A percentile compares a stretch with the other conserved stretches of the same genome.
phyloP scores from a whole-genome alignment of 2,113 vertebrate genomes.

The Amphilophus citrinellus region DNA sequence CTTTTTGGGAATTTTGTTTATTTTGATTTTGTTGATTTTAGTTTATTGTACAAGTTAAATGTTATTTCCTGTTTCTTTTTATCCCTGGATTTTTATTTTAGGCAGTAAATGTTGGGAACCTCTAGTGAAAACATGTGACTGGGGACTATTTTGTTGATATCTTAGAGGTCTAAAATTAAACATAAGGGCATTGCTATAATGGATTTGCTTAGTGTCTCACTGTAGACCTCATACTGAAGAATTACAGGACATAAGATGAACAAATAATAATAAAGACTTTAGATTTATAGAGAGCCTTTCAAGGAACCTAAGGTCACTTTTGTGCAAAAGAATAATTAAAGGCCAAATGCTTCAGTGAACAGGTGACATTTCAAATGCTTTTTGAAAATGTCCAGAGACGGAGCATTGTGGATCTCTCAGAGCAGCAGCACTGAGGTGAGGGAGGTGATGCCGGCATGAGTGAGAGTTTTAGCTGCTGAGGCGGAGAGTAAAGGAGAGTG shows the following conservation, averaged over 20 bases:
- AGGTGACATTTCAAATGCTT: not conserved
- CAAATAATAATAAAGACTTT: too few species aligned
- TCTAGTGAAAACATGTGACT: not conserved
- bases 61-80: not conserved
- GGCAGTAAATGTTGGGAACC: not conserved
- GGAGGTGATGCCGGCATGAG: not conserved
- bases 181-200: accelerated
- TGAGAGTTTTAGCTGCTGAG: not conserved
- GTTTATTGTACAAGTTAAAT: not conserved
- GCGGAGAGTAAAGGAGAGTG: not conserved
- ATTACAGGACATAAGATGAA: not conserved
- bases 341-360: not conserved
- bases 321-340: not conserved
- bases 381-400: not conserved
- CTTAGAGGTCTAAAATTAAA: not conserved
- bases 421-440: accelerated
- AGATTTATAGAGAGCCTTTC: not conserved
- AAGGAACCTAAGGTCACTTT: not conserved
- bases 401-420: not conserved
- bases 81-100: accelerated
- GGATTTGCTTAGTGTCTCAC: not conserved
- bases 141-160: not conserved
- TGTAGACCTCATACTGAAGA: not conserved
- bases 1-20: accelerated
- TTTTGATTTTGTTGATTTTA: not conserved